These are phyloP conservation scores for Hypomecis punctinalis DNA, from an alignment of 2,888 invertebrate genomes.

Conservation along the genomic window DNA sequence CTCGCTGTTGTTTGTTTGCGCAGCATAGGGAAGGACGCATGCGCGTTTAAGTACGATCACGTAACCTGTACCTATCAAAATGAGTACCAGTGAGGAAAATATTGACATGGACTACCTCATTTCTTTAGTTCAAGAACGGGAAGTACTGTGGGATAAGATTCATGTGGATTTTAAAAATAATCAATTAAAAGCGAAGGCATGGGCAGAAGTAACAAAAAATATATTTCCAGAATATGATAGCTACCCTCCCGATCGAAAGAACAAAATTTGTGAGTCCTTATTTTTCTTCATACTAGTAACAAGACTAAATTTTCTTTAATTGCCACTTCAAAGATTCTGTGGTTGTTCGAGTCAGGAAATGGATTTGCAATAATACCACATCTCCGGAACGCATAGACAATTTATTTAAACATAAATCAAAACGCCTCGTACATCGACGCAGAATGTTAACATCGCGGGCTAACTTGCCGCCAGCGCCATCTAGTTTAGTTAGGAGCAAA, in stretches of 20 bases:
- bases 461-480: no score
- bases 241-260: constrained; percentile 26
- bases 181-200: constrained; percentile 2
- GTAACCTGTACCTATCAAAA: not conserved
- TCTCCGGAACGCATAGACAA: no score
- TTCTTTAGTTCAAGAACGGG: constrained; percentile 34
- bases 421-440: no score
- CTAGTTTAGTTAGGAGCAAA: no score
- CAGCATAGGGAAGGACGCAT: no score
- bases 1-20: not conserved
- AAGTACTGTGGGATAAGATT: constrained; percentile 31
- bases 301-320: no score
- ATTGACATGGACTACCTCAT: constrained; percentile 30
- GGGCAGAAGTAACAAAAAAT: not conserved
- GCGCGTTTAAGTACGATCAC: no score
- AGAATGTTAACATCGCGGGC: no score
- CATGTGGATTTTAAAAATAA: constrained; percentile 7
- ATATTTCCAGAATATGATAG: constrained; percentile 11
- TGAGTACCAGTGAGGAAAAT: constrained; percentile 5
- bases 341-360: no score
- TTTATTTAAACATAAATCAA: no score
- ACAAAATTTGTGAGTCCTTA: constrained; percentile 34
- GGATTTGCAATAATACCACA: no score
- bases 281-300: no score
- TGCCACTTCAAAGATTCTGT: constrained; percentile 36